Evolutionary conservation across 2,113 vertebrate genomes (phyloP).

Genomic region (Cyprichromis sp.): DNA sequence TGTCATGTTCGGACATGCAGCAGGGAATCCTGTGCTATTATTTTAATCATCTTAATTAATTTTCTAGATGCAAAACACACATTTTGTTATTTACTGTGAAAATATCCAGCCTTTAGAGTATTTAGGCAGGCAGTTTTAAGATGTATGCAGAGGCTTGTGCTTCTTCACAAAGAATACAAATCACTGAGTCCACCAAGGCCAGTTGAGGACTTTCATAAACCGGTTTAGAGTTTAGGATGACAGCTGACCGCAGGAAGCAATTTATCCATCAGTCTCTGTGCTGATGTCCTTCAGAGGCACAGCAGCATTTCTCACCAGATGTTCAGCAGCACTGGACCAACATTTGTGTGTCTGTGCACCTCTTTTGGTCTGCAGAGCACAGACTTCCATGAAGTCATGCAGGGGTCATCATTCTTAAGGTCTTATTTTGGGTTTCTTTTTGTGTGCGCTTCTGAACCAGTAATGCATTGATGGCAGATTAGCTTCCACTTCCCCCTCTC

Average conservation of each 20-base stretch:
- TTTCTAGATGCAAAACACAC: not conserved
- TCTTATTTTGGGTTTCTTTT: not conserved
- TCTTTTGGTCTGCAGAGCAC: not conserved
- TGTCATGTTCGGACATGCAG: not conserved
- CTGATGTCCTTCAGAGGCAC: not conserved
- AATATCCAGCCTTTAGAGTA: not conserved
- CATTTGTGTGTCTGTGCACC: not conserved
- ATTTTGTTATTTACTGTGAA: not conserved
- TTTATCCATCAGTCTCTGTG: not conserved
- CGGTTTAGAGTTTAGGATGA: conserved; percentile 35
- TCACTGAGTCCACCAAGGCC: not conserved
- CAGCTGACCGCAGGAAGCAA: not conserved
- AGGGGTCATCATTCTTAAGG: not conserved
- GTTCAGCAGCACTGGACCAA: not conserved
- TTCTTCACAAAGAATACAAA: conserved; percentile 5
- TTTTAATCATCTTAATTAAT: not conserved
- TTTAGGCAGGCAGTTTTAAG: not conserved
- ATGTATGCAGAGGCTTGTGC: conserved; percentile 3
- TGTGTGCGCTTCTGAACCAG: not conserved
- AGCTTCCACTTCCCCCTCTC: not conserved
- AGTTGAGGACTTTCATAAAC: conserved; percentile 1
- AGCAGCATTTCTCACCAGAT: not conserved
- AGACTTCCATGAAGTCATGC: not conserved
- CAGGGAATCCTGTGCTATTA: not conserved
- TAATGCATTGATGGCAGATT: not conserved